These are phyloP conservation scores for Morone saxatilis DNA, from an alignment of 2,113 vertebrate species.

Conservation along the genomic window DNA sequence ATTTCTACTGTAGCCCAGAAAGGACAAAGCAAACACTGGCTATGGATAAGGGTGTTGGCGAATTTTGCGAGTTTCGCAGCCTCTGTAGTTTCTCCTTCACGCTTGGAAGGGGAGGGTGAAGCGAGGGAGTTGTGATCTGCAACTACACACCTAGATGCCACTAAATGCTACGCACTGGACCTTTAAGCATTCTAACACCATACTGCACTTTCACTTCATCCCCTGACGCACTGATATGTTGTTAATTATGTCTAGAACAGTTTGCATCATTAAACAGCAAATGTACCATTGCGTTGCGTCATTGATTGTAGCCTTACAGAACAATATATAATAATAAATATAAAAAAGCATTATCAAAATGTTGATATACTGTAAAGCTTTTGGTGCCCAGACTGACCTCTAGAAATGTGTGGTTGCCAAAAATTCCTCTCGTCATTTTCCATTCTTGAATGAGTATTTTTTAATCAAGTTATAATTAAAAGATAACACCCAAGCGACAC, in stretches of 20 bases:
- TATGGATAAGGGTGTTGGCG: too few relatives aligned
- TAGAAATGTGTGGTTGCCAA: not conserved
- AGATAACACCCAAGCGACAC: slow-evolving; percentile 30
- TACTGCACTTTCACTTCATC: not conserved
- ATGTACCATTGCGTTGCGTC: slow-evolving; percentile 5
- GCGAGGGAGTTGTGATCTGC: too few relatives aligned
- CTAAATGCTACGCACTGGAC: too few relatives aligned
- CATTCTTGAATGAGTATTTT: slow-evolving; percentile 39
- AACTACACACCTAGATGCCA: too few relatives aligned
- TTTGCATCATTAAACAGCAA: slow-evolving; percentile 26
- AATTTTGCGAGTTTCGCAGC: too few relatives aligned
- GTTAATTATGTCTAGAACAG: slow-evolving; percentile 15
- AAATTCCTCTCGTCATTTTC: slow-evolving; percentile 32
- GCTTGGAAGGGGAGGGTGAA: too few relatives aligned
- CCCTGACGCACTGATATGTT: not conserved
- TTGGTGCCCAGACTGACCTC: not conserved
- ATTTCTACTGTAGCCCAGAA: too few relatives aligned
- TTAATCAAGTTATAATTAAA: slow-evolving; percentile 53
- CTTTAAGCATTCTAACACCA: not conserved
- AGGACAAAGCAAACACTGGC: too few relatives aligned
- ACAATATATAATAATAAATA: slow-evolving; percentile 3
- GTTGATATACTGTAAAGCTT: not conserved
- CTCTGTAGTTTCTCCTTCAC: too few relatives aligned
- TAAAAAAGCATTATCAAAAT: slow-evolving; percentile 20
- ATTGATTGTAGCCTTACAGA: slow-evolving; percentile 13